Base-by-base conservation (phyloP, 37 sponge, comb jelly and placozoan species). In the Amphimedon queenslandica region DNA sequence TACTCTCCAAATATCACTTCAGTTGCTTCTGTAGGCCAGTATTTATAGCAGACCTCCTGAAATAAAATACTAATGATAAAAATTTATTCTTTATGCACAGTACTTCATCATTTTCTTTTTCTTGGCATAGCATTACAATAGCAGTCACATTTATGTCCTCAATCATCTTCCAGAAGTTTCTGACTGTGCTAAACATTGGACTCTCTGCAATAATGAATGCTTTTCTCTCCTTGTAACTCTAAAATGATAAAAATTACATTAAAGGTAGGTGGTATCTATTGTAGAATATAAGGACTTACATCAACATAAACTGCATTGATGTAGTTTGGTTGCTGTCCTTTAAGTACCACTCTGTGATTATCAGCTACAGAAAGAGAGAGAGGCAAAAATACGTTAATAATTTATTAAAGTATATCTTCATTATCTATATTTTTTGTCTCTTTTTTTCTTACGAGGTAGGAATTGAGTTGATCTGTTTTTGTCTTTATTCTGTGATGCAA, bases 181-280 rank as follows among this genome's bases (percentile, higher is more conserved):
- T 51, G 31, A 55, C 29, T 31, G 85, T 84, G 68, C 42, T 41
- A 4, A 71, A 10, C 73, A 83, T 40, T 3, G 90, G 90, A 71
- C 66, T 31, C 69, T 89, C 80, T 2, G 90, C 77, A 33, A 78
- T 76, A 61, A 89, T 80, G 76, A 77, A 89, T 20, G 90, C 85
- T 37, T 55, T 78, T 33, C 56, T 75, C 57, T 47, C 47, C 66
- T 80, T 78, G 67, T 89, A 84, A 42, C 90, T 86, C 90, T 89
- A 25, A 10, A 31, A 63, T 37, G 47, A 10, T 28, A 40, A 40
- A 40, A 35, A 2, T 70, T 39, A 2, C n/a, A 40, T 40, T 31
- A 66, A 31, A 36, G 67, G 23, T 39, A 28, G 42, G 1, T 5
- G 16, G 30, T 33, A 18, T 24, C 6, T 23, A 73, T 24, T 41